Evolutionary conservation across 2,113 vertebrate genomes (phyloP), one percentile per base, ranked within the genome.

Genomic region (Trematocara unimaculatum): DNA sequence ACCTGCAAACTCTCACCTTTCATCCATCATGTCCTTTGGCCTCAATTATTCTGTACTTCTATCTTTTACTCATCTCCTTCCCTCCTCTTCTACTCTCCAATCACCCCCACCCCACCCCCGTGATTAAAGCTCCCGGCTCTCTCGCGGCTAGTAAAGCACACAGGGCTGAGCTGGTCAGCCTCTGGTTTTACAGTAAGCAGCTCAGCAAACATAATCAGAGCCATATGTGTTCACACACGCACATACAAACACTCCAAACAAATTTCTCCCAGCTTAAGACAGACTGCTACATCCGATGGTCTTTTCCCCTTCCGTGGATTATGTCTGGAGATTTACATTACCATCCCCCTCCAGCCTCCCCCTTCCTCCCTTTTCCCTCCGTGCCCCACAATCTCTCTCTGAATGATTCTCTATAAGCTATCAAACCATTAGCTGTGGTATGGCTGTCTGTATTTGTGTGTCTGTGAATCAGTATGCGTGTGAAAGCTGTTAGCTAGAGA

Each of bases 241-340:
- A 80, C 45, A 85, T 60, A 87, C 70, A 81, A 79, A 81, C 35
- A 70, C 82, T 64, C 62, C 79, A 53, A 86, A 91, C 87, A 89
- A 81, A 93, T 89, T 89, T 89, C 86, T 86, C 60, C 58, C 81
- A 82, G 92, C 87, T 91, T 94, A 92, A 91, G 92, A 93, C 88
- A 92, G 35, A 86, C 91, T 20, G 88, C 82, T 88, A 79, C 88
- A 92, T 91, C 89, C 67, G 87, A 92, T 90, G 92, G 85, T 90
- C 88, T 89, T 95, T 95, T 67, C 91, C 92, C 90, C 90, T 91
- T 93, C 90, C 89, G 78, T 88, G 92, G 91, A 92, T 94, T 94
- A 94, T 84, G 92, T 92, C 84, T 91, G 86, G 86, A 91, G 90
- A 93, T 93, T 94, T 93, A 93, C 81, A 90, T 84, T 79, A 88